phyloP scores from a whole-genome alignment of 2,797 vertebrate genomes.

The Acrossocheilus fasciatus region DNA sequence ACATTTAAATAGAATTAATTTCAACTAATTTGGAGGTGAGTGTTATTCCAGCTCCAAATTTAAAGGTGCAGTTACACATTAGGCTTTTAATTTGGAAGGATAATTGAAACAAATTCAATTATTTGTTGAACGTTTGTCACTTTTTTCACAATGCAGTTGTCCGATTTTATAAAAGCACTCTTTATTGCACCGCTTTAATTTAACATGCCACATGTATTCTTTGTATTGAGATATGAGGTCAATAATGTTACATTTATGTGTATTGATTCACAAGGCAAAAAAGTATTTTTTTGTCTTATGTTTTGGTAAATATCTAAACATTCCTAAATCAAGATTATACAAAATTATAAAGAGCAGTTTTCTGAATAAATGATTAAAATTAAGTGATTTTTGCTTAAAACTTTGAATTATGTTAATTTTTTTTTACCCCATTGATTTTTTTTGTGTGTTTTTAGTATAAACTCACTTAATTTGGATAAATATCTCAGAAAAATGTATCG shows the following conservation, averaged over 20 bases:
- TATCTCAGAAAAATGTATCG: background rate
- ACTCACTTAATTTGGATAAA: background rate
- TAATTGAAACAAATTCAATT: background rate
- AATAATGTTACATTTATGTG: background rate
- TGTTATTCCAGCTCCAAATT: background rate
- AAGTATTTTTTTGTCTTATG: background rate
- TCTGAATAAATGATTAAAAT: background rate
- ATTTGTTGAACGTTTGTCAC: background rate
- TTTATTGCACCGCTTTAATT: background rate
- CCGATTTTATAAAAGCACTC: background rate
- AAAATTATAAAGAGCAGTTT: background rate
- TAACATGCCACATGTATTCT: background rate
- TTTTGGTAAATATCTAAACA: background rate
- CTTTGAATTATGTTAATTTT: background rate
- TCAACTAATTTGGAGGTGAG: background rate
- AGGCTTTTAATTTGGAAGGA: background rate
- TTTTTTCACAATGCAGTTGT: background rate
- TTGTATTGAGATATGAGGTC: background rate
- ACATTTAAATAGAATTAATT: no score
- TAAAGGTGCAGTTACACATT: background rate
- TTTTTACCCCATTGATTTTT: background rate
- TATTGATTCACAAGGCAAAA: background rate
- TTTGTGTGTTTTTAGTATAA: background rate
- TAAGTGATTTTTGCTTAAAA: background rate
- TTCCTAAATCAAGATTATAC: background rate